Evolutionary conservation across 2,888 invertebrate species (phyloP), one percentile per base, ranked within the genome.

Genomic region (Ophioninae sp.): DNA sequence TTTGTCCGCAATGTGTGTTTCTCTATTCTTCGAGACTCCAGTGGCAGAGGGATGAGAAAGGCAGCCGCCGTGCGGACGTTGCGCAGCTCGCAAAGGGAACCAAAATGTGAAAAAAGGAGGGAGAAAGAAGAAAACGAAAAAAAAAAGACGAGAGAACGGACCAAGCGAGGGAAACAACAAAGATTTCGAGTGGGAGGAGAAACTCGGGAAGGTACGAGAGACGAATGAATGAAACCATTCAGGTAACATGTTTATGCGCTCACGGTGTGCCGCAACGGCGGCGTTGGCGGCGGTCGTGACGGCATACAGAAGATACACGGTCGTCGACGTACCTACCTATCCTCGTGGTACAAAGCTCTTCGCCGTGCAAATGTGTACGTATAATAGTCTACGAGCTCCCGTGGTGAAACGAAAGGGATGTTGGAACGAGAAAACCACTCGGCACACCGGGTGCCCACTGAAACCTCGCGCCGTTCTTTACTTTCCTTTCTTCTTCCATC

Each of bases 201-300:
- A 65, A 65, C 50, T 21, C 50, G 65, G 57, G 75, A 81, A 81
- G 67, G 65, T 68, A 67, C 75, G 81, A 81, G 79, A 79, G 84
- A 84, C 79, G 81, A 87, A 88, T 88, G 88, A 89, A 89, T 89
- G 89, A 89, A 90, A 87, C 87, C 87, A 88, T 89, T 89, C 83
- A 87, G 82, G 83, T 84, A 88, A 87, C 86, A 88, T 88, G 86
- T 89, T 89, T 89, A 89, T 88, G 85, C 83, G 87, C 86, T 87
- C 85, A 85, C 87, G 85, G 85, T 76, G 84, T 76, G 85, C 83
- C 84, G 74, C 84, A 82, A 78, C 76, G 79, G 68, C 59, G 81
- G 61, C 61, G 79, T 67, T 50, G 81, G 61, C 61, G 44, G 30
- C 67, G 65, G 65, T 67, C 83, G 78, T 78, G 83, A 68, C 67